Evolutionary conservation across 2,113 vertebrate genomes (phyloP).

Genomic region (Ptyas mucosa): DNA sequence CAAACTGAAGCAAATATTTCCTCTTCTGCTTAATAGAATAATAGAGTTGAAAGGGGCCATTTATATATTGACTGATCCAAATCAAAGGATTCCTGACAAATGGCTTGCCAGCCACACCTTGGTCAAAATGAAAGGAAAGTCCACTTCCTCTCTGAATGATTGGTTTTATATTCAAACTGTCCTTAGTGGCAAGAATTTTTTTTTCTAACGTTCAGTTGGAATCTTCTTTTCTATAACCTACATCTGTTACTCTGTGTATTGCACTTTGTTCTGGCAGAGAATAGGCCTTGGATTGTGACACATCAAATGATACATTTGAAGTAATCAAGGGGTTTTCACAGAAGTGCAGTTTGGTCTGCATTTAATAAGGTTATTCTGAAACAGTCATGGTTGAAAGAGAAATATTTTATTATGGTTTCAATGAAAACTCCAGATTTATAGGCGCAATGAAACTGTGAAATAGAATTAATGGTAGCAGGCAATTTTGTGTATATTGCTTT

Average conservation of each 20-base stretch:
- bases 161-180: background rate
- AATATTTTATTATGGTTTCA: background rate
- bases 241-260: background rate
- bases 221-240: background rate
- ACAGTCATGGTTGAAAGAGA: background rate
- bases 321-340: background rate
- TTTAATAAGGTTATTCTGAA: background rate
- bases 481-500: background rate
- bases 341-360: background rate
- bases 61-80: background rate
- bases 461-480: background rate
- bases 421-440: background rate
- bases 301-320: background rate
- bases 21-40: background rate
- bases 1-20: background rate
- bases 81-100: background rate
- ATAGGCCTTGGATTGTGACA: background rate
- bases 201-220: background rate
- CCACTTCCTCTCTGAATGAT: background rate
- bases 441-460: background rate
- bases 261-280: background rate
- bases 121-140: background rate
- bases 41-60: background rate
- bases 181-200: background rate
- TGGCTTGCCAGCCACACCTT: background rate